phyloP scores from a whole-genome alignment of 2,113 vertebrate species.

The Psilopogon haemacephalus region DNA sequence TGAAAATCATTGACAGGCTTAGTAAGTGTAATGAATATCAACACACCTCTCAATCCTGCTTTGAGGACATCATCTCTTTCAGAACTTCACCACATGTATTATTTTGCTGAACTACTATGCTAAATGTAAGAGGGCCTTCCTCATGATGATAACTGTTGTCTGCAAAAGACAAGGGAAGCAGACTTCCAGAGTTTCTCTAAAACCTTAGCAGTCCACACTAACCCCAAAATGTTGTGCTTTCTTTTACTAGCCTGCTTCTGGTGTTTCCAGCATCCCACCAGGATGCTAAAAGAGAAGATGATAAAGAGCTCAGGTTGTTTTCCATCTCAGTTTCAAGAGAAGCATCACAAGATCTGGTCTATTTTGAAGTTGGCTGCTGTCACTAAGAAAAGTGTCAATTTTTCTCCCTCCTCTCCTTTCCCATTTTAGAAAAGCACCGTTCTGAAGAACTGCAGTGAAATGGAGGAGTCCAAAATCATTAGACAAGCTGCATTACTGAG shows the following conservation, averaged over 20 bases:
- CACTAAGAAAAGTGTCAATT: not conserved
- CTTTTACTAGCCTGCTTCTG: not conserved
- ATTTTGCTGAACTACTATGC: not conserved
- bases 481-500: not conserved
- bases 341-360: not conserved
- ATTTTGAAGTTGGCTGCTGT: not conserved
- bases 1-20: not conserved
- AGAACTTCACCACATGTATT: not conserved
- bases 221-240: not conserved
- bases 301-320: not conserved
- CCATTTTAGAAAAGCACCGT: not conserved
- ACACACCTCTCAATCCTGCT: not conserved
- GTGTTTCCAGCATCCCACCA: not conserved
- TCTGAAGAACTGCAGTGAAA: not conserved
- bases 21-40: fast-evolving
- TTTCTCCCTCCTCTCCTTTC: not conserved
- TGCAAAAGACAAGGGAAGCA: not conserved
- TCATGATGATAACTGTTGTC: not conserved
- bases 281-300: not conserved
- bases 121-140: not conserved
- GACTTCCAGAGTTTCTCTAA: not conserved
- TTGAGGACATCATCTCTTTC: not conserved
- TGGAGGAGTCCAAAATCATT: not conserved
- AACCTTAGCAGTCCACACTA: not conserved
- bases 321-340: not conserved